Evolutionary conservation across 2,113 vertebrate genomes (phyloP).

Genomic region (Microtus oregoni): DNA sequence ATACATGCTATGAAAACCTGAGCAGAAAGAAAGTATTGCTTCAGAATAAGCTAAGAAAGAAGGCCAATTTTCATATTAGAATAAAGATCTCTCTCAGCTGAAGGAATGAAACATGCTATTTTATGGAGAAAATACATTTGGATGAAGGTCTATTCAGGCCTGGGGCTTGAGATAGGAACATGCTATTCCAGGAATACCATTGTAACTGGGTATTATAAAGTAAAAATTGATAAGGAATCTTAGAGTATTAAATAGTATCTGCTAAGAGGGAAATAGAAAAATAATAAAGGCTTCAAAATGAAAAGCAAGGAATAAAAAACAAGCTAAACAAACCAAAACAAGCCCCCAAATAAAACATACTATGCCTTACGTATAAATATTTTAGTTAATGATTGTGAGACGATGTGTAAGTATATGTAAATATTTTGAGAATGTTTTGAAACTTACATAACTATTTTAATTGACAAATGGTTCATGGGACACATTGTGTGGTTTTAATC

Average conservation of each 20-base stretch:
- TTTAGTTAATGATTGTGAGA: not conserved
- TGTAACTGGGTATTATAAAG: not conserved
- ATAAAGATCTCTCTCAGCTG: not conserved
- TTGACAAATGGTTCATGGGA: not conserved
- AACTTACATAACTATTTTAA: not conserved
- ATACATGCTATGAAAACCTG: not conserved
- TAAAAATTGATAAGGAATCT: slow-evolving; percentile 5
- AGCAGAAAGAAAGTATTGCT: not conserved
- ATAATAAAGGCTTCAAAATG: not conserved
- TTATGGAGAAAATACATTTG: not conserved
- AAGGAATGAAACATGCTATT: not conserved
- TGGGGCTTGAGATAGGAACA: not conserved
- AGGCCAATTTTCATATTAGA: not conserved
- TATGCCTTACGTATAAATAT: not conserved
- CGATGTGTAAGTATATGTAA: slow-evolving; percentile 9
- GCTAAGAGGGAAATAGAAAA: not conserved
- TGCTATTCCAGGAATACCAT: not conserved
- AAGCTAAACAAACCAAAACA: not conserved
- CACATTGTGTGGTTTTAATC: not conserved
- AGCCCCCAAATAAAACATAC: slow-evolving; percentile 1
- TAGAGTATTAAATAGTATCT: not conserved
- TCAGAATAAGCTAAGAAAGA: slow-evolving; percentile 7
- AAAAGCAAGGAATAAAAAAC: not conserved
- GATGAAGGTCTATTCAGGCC: not conserved
- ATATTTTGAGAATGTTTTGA: slow-evolving; percentile 26